Base-by-base conservation (phyloP, 1,140 invertebrate species). In the Eueides isabella region DNA sequence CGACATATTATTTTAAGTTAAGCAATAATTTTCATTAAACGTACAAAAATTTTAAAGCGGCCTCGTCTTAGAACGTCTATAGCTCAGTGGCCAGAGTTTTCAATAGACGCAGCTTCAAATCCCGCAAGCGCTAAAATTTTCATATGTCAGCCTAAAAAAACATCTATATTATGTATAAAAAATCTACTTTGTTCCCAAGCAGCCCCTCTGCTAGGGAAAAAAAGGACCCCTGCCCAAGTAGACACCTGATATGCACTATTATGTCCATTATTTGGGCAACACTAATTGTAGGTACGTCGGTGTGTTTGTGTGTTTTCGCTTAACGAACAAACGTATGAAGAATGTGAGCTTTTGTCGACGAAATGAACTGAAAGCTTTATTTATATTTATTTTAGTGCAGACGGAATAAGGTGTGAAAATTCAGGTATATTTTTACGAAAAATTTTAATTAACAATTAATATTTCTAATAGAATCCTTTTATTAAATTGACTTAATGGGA, bases 231-330 rank as follows among this genome's bases (percentile, higher is more conserved):
- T 55, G 48, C 48, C 48, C 19, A 55, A 26, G 5, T 30, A 44
- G 81, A 76, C 74, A 83, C 77, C 79, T 67, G 81, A 83, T 83
- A 74, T 68, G 55, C 68, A 73, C 81, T 78, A 82, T 82, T 80
- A 77, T 82, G 69, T 71, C 76, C 76, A 83, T 83, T 83, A 83
- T 83, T 83, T 77, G 74, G 74, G 67, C 67, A 78, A 81, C 76
- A 81, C 79, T 78, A 80, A 79, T 81, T 81, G 81, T 38, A 38
- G 35, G 35, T 81, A 44, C 61, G 65, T 41, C 72, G 63, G 63
- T 26, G 66, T 78, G 71, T 71, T 76, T 78, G 61, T 71, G 67
- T 77, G 68, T 64, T 71, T 66, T 62, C 38, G 14, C 61, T 63
- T 74, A 70, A 73, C 63, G 62, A 62, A 66, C 29, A 66, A 68